Base-by-base conservation (phyloP, 1,140 invertebrate species). In the Samia ricini region DNA sequence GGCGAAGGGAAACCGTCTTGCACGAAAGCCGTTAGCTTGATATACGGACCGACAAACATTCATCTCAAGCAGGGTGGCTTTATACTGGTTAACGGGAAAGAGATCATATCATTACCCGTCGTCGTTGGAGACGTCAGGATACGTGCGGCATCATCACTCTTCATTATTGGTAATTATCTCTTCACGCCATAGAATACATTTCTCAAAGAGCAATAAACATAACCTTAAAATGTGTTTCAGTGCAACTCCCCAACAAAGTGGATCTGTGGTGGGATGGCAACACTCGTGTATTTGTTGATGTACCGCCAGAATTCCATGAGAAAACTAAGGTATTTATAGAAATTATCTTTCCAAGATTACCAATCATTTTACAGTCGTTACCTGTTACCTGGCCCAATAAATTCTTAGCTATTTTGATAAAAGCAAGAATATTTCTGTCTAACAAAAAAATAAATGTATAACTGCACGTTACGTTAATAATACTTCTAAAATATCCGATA, bases 231-330 rank as follows among this genome's bases (percentile, higher is more conserved):
- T 55, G 23, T 36, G 61, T 91, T 88, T 67, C 89, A 95, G 94
- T 96, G 22, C 92, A 94, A 77, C 83, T 98, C 24, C 92, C 93
- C 1, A 96, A 96, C 76, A 95, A 94, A 49, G 86, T 97, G 4
- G 93, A 94, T 63, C 76, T 98, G 19, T 95, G 95, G 93, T 98
- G 97, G 96, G 95, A 97, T 77, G 95, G 96, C 1, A 90, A 94
- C 24, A 95, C 95, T 0, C 90, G 96, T 49, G 94, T 95, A 2
- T 96, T 97, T 70, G 93, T 98, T 18, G 95, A 96, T 73, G 95
- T 95, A 0, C 96, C 96, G 5, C 90, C 95, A 1, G 82, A 91
- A 51, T 95, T 96, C 70, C 91, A 93, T 26, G 94, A 93, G 62
- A 91, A 94, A 72, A 94, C 94, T 4, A 88, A 88, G 83, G 91